Conservation (phyloP, 2,113 vertebrate genomes). For the Microtus oregoni region DNA sequence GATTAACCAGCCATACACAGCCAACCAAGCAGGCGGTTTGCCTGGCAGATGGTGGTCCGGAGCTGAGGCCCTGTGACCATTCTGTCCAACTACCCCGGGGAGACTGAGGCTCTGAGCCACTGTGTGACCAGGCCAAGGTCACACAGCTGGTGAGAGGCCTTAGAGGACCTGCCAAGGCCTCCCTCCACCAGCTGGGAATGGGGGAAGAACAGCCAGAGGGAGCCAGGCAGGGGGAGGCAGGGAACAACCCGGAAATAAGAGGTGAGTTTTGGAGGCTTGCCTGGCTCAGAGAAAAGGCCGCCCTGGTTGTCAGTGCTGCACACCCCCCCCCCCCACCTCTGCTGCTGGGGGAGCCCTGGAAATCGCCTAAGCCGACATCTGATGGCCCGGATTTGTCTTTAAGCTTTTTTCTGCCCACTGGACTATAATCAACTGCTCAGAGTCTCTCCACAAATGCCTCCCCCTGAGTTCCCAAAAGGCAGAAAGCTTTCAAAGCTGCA, state of each 20-base stretch:
- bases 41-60: not conserved
- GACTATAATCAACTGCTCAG: constrained; percentile 83
- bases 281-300: not conserved
- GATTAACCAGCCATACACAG: not conserved
- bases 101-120: not conserved
- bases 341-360: constrained; percentile 33
- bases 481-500: constrained; percentile 62
- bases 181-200: not conserved
- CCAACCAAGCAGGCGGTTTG: not conserved
- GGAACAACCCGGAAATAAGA: not conserved
- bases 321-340: not conserved
- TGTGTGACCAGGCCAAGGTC: not conserved
- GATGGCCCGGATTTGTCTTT: constrained; percentile 84
- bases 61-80: not conserved
- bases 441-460: constrained; percentile 78
- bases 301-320: not conserved
- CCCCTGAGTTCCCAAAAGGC: constrained; percentile 64
- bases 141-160: not conserved
- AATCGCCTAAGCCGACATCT: constrained; percentile 80
- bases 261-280: constrained; percentile 9
- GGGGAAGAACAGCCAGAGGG: not conserved
- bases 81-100: not conserved
- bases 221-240: not conserved
- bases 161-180: not conserved
- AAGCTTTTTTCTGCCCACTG: constrained; percentile 85